Evolutionary conservation across 2,888 invertebrate species (phyloP), one percentile per base, ranked within the genome.

Genomic region (Pyrrhia umbra): DNA sequence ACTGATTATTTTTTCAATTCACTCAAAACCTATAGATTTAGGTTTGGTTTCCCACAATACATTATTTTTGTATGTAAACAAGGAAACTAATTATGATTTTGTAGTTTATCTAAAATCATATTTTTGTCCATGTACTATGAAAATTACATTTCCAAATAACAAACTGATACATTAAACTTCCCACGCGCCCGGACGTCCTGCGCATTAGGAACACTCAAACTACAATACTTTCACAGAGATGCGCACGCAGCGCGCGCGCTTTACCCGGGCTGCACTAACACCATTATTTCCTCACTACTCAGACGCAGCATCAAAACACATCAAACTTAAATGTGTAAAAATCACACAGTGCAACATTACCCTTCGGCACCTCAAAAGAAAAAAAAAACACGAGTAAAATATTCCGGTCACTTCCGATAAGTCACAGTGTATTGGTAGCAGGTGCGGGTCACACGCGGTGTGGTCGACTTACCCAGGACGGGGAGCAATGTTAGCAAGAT

Each of bases 401-500:
- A 66, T 68, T 77, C 66, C 75, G 68, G 68, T 79, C 88, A 87
- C 87, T 85, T 85, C 86, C 83, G 80, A 77, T 80, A 67, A 65
- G 55, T 77, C 82, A 85, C 84, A 82, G 73, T 79, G 69, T 68
- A 62, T 63, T 69, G 69, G 70, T 54, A 69, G 67, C 72, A 78
- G 80, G 72, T 71, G 76, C 77, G 75, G 71, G 62, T 54, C 69
- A 76, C 81, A 67, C 60, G 76, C 68, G 72, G 39, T 59, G 54
- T 45, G 58, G 68, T 73, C 68, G 70, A 94, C 94, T 94, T 94
- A 95, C 94, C 94, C 90, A 95, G 87, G 68, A 93, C 84, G 86
- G 94, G 94, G 92, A 95, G 93, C 88, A 94, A 89, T 81, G 91
- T 87, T 69, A 95, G 88, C 84, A 93, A 89, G 85, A 94, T 88